phyloP scores from a whole-genome alignment of 2,113 vertebrate species.

The Centrocercus urophasianus region DNA sequence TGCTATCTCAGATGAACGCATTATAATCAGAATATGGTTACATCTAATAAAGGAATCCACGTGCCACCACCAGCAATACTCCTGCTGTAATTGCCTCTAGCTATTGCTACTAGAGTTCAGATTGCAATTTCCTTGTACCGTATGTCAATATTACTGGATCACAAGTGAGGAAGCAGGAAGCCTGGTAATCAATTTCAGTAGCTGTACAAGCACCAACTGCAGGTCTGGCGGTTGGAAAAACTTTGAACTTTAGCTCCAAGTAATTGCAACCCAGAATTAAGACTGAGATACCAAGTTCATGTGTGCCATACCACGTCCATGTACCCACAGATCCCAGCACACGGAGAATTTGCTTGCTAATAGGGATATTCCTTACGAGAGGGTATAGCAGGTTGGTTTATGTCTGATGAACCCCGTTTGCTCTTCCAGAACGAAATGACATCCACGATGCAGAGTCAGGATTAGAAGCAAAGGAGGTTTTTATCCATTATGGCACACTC shows the following conservation, averaged over 20 bases:
- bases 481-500: not conserved
- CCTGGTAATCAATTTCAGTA: slow-evolving; percentile 61
- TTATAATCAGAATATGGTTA: slow-evolving; percentile 14
- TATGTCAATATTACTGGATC: slow-evolving; percentile 59
- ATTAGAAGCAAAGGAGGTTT: not conserved
- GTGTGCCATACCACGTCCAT: not conserved
- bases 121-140: slow-evolving; percentile 62
- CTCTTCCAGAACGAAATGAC: not conserved
- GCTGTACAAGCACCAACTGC: slow-evolving; percentile 2
- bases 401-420: not conserved
- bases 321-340: not conserved
- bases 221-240: slow-evolving; percentile 1
- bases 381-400: not conserved
- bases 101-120: slow-evolving; percentile 69
- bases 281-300: slow-evolving; percentile 11
- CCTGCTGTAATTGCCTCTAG: slow-evolving; percentile 64
- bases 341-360: not conserved
- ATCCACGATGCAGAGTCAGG: not conserved
- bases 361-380: not conserved
- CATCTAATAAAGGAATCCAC: slow-evolving; percentile 20
- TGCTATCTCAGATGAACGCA: not conserved
- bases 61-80: slow-evolving; percentile 50
- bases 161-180: slow-evolving; percentile 46
- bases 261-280: slow-evolving; percentile 37
- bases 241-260: slow-evolving; percentile 15